Conservation (phyloP, 2,888 invertebrate species). For the Diplolepis rosae region DNA sequence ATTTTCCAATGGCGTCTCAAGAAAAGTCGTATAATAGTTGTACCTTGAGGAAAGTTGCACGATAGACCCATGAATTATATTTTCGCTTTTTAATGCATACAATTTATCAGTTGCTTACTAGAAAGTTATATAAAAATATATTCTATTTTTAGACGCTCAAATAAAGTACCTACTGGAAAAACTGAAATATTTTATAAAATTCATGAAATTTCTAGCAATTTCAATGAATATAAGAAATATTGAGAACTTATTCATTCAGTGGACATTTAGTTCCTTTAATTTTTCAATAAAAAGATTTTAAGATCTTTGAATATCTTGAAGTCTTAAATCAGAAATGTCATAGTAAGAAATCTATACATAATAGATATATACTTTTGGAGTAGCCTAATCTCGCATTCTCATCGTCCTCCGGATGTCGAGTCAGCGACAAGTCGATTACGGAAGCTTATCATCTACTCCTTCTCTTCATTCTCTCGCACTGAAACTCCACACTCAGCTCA, state of each 20-base stretch:
- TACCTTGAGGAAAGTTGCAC: too few species aligned
- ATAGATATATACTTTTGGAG: not conserved
- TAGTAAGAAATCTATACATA: too few species aligned
- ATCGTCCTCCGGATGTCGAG: constrained; percentile 18
- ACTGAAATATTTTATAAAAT: too few species aligned
- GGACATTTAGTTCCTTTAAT: not conserved
- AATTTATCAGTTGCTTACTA: too few species aligned
- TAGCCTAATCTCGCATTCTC: constrained; percentile 22
- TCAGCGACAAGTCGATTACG: constrained; percentile 29
- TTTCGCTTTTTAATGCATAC: too few species aligned
- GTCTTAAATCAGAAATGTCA: not conserved
- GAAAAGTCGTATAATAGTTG: not conserved
- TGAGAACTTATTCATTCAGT: not conserved
- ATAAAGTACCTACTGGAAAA: too few species aligned
- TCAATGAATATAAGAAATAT: too few species aligned
- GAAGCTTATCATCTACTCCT: constrained; percentile 26
- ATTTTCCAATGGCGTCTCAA: too few species aligned
- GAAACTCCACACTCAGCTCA: constrained; percentile 6
- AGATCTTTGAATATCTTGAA: not conserved
- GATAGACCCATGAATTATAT: too few species aligned
- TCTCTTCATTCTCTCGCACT: constrained; percentile 17
- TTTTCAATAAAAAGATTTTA: not conserved
- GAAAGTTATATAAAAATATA: too few species aligned
- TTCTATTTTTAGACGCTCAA: too few species aligned
- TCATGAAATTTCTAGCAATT: too few species aligned